Percentiles rank a stretch among this genome's conserved stretches.
Conservation (phyloP, 2,113 vertebrate genomes). For the Nesogale talazaci region DNA sequence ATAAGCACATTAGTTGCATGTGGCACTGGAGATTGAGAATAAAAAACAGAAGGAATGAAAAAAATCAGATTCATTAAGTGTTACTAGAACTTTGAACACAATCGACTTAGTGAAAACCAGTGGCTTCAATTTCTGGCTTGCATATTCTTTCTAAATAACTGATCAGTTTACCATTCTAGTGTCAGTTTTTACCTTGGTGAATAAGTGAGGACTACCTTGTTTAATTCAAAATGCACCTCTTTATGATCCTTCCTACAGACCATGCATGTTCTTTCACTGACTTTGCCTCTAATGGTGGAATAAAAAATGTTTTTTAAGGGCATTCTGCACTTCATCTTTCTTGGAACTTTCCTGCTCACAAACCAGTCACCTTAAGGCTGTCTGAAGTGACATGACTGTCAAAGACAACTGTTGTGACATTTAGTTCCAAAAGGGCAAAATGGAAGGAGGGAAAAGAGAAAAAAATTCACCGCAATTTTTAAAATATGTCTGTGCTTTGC, state of each 20-base stretch:
- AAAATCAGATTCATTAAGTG: neutral
- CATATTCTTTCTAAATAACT: neutral
- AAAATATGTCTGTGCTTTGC: neutral
- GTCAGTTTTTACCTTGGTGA: neutral
- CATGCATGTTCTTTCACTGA: neutral
- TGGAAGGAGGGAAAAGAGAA: neutral
- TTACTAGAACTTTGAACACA: neutral
- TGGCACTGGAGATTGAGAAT: neutral
- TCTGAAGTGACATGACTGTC: neutral
- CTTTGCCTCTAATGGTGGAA: neutral
- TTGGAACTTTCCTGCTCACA: neutral
- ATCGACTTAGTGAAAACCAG: neutral
- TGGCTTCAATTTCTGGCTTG: neutral
- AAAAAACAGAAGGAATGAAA: neutral
- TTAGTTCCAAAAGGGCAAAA: slow-evolving; percentile 8
- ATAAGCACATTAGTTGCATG: neutral
- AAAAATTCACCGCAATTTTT: neutral
- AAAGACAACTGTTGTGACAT: slow-evolving; percentile 21
- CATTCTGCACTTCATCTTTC: neutral
- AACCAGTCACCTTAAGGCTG: neutral
- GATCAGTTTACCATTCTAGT: neutral
- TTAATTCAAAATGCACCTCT: neutral
- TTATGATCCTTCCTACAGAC: neutral
- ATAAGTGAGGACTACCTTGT: neutral
- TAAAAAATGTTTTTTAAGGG: neutral